These are phyloP conservation scores for Dascillus cervinus DNA, from an alignment of 2,888 invertebrate genomes.

Conservation along the genomic window DNA sequence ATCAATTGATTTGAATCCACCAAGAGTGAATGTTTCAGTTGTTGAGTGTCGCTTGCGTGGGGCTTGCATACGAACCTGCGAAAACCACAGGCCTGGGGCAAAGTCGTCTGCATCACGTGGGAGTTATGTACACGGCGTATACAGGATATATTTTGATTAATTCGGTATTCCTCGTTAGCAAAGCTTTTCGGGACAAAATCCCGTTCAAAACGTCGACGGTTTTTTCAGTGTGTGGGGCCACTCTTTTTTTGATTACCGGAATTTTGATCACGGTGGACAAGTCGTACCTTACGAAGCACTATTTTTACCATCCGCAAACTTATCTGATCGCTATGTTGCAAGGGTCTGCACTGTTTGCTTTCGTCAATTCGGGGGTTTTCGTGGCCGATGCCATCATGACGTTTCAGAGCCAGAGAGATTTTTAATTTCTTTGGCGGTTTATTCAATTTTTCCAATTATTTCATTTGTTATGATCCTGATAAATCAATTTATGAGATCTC, in stretches of 20 bases:
- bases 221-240: constrained; percentile 54
- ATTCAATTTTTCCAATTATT: too few species aligned
- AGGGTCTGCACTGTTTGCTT: constrained; percentile 56
- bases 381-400: constrained; percentile 55
- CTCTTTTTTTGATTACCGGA: constrained; percentile 57
- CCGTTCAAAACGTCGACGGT: constrained; percentile 58
- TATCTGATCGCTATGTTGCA: constrained; percentile 58
- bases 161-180: constrained; percentile 51
- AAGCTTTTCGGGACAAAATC: constrained; percentile 52
- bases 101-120: constrained; percentile 52
- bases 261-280: constrained; percentile 51
- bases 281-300: constrained; percentile 40
- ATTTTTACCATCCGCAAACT: constrained; percentile 52
- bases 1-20: constrained; percentile 2
- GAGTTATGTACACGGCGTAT: constrained; percentile 59
- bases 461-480: too few species aligned
- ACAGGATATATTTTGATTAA: constrained; percentile 61
- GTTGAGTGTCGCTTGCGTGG: constrained; percentile 54
- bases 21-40: constrained; percentile 41
- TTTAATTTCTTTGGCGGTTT: too few species aligned
- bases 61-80: constrained; percentile 57
- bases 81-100: constrained; percentile 48
- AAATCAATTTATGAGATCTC: too few species aligned
- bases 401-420: constrained; percentile 46
- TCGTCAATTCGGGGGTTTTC: constrained; percentile 53